Conservation (phyloP, 2,888 invertebrate genomes). For the Stenichneumon culpator region DNA sequence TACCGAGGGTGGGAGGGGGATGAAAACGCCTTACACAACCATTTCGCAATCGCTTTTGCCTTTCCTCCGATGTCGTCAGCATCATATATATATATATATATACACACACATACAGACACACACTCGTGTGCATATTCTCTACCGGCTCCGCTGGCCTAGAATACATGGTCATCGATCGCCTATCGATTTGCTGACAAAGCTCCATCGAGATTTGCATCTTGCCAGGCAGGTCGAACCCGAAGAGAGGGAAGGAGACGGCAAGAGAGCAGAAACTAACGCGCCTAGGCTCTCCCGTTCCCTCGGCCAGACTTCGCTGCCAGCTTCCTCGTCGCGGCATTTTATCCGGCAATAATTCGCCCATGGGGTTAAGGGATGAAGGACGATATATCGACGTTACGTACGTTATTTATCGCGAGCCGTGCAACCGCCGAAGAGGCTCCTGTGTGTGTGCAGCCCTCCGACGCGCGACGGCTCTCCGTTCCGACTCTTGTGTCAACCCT, state of each 20-base stretch:
- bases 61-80: constrained; percentile 54
- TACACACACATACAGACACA: too few relatives aligned
- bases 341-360: constrained; percentile 67
- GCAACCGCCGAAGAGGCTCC: neutral
- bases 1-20: constrained; percentile 2
- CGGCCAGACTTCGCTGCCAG: constrained; percentile 38
- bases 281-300: constrained; percentile 7
- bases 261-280: constrained; percentile 47
- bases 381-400: constrained; percentile 66
- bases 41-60: constrained; percentile 53
- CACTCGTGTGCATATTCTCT: constrained; percentile 59
- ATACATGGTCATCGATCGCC: constrained; percentile 66
- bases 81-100: constrained; percentile 37
- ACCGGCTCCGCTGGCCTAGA: constrained; percentile 50
- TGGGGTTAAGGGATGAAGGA: constrained; percentile 67
- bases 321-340: constrained; percentile 62
- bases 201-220: constrained; percentile 68
- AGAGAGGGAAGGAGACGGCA: constrained; percentile 19
- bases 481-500: neutral
- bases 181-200: constrained; percentile 70
- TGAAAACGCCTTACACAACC: constrained; percentile 29
- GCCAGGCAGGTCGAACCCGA: constrained; percentile 47
- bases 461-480: constrained; percentile 6
- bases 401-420: constrained; percentile 64
- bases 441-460: constrained; percentile 40